A percentile compares a stretch with the other conserved stretches of the same genome.
Evolutionary conservation across 2,888 invertebrate species (phyloP).

Genomic region (Chloroclysta siterata): DNA sequence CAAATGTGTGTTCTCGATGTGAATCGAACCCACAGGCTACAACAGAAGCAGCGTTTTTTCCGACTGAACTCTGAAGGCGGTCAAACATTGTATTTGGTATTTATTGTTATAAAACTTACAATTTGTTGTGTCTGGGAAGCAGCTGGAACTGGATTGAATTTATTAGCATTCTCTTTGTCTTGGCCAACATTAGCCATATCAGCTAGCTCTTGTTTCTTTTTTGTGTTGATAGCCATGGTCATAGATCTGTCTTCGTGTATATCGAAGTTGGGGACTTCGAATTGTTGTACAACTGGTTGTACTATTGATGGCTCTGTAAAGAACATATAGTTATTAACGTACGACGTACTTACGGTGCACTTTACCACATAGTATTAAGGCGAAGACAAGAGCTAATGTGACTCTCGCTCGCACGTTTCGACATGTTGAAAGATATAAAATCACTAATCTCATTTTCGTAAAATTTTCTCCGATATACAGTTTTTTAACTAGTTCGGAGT

Average conservation of each 20-base stretch:
- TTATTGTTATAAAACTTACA: slow-evolving; percentile 56
- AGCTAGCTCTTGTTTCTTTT: slow-evolving; percentile 65
- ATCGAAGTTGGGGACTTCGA: slow-evolving; percentile 76
- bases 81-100: too few relatives aligned
- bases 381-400: too few relatives aligned
- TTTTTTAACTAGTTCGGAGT: too few relatives aligned
- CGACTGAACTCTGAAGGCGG: too few relatives aligned
- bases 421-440: too few relatives aligned
- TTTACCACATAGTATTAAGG: not conserved
- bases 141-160: slow-evolving; percentile 60
- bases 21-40: too few relatives aligned
- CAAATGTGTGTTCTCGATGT: too few relatives aligned
- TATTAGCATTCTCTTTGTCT: slow-evolving; percentile 75
- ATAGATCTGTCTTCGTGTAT: slow-evolving; percentile 81
- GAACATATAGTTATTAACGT: not conserved
- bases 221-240: slow-evolving; percentile 75
- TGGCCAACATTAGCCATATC: slow-evolving; percentile 61
- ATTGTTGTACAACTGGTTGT: slow-evolving; percentile 75
- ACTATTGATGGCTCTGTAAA: slow-evolving; percentile 72
- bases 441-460: too few relatives aligned
- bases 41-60: too few relatives aligned
- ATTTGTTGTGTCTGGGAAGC: slow-evolving; percentile 54
- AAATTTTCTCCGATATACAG: too few relatives aligned
- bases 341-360: not conserved
- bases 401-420: too few relatives aligned